A percentile compares a stretch with the other conserved stretches of the same genome.
These are phyloP conservation scores for Andrena haemorrhoa DNA, from an alignment of 2,888 invertebrate genomes.

Conservation along the genomic window DNA sequence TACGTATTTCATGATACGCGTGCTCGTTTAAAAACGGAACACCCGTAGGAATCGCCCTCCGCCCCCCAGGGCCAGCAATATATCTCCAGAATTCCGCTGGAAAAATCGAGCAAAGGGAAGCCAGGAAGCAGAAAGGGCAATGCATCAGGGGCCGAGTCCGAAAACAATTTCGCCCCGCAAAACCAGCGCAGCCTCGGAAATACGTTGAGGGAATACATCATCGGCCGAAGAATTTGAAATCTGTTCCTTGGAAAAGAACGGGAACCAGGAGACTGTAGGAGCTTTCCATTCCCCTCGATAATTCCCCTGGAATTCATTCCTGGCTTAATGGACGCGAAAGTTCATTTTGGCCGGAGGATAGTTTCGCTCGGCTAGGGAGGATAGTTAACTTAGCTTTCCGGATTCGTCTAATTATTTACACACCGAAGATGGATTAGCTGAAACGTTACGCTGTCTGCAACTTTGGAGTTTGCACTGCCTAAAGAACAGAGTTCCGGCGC, in stretches of 20 bases:
- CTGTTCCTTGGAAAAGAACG: neutral
- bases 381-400: neutral
- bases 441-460: neutral
- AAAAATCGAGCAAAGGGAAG: slow-evolving; percentile 19
- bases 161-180: slow-evolving; percentile 52
- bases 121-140: slow-evolving; percentile 38
- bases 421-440: neutral
- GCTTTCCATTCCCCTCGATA: too few relatives aligned
- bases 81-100: slow-evolving; percentile 43
- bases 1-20: slow-evolving; percentile 24
- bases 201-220: slow-evolving; percentile 19
- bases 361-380: too few relatives aligned
- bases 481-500: neutral
- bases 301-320: neutral
- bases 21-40: slow-evolving; percentile 34
- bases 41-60: slow-evolving; percentile 22
- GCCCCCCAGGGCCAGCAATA: slow-evolving; percentile 19
- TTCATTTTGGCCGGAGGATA: neutral
- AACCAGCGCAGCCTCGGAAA: slow-evolving; percentile 26
- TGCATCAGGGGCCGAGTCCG: slow-evolving; percentile 47
- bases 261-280: neutral
- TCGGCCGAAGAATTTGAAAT: neutral
- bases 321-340: neutral
- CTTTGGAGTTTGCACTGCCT: neutral
- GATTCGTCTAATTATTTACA: slow-evolving; percentile 1